Conservation (phyloP, 2,797 vertebrate genomes). For the Spinus pinus region DNA sequence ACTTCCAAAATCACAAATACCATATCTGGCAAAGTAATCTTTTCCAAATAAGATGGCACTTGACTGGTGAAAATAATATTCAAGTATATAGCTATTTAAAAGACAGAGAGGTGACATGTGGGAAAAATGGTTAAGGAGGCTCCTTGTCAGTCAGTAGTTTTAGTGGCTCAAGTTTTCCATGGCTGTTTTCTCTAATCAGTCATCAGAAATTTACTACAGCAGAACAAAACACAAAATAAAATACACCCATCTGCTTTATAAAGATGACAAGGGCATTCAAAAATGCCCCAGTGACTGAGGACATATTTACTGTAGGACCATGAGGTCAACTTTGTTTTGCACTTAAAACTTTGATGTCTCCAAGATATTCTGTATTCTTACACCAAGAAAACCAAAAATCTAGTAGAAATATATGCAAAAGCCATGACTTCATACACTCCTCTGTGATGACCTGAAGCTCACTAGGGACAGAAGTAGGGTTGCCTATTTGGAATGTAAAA, state of each 20-base stretch:
- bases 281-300: neutral
- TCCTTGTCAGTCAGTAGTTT: neutral
- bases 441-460: neutral
- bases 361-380: neutral
- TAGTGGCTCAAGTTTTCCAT: neutral
- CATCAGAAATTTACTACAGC: neutral
- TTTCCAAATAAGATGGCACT: neutral
- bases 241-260: neutral
- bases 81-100: neutral
- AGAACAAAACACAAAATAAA: neutral
- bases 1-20: neutral
- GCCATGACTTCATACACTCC: neutral
- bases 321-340: neutral
- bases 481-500: neutral
- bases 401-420: neutral
- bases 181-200: neutral
- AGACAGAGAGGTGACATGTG: neutral
- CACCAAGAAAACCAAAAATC: neutral
- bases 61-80: neutral
- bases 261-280: neutral
- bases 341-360: neutral
- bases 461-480: neutral
- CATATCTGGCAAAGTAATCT: neutral
- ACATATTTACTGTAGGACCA: neutral
- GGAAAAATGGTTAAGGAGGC: neutral